Evolutionary conservation across 92 coral and sea anemone species (phyloP), one percentile per base, ranked within the genome.

Genomic region (Actinostola sp.): DNA sequence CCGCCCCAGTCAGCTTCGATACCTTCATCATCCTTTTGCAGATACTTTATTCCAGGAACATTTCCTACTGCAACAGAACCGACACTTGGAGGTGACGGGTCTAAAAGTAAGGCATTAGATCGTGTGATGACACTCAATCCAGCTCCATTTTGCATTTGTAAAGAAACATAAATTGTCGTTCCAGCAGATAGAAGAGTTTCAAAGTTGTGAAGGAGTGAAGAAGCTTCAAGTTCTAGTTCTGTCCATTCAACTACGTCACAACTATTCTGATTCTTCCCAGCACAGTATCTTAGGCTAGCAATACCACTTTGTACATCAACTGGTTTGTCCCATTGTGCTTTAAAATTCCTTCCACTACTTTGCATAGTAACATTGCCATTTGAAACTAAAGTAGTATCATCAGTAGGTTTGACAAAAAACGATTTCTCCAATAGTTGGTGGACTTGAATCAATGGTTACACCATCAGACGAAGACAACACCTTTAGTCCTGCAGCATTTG

Each of bases 401-500:
- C 45, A 17, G 73, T 35, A 24, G 79, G 73, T 32, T 69, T 32
- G 28, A 57, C 59, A 23, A 33, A 67, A 29, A 32, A 53, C n/a
- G 32, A 90, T 68, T 1, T 82, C 67, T 1, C 84, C 87, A 24
- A 78, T 39, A 32, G 29, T 29, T 38, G 98, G 92, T 19, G 97
- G 90, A 55, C 86, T 91, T 36, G 69, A 59, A 57, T 94, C 98
- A 0, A 94, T 48, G 33, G 84, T 72, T 20, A 94, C 79, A 2
- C 98, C 97, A 75, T 87, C 89, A 4, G 98, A 94, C 21, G 75
- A 91, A 35, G 88, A 72, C 11, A 75, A 55, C 51, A 76, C 66
- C n/a, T 86, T 84, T 43, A 85, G 76, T 25, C 98, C 95, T 53
- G 95, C 98, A 36, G 85, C 94, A 73, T 94, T 94, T 25, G 74